Conservation (phyloP, 1,140 invertebrate species). For the Bombus terrestris region DNA sequence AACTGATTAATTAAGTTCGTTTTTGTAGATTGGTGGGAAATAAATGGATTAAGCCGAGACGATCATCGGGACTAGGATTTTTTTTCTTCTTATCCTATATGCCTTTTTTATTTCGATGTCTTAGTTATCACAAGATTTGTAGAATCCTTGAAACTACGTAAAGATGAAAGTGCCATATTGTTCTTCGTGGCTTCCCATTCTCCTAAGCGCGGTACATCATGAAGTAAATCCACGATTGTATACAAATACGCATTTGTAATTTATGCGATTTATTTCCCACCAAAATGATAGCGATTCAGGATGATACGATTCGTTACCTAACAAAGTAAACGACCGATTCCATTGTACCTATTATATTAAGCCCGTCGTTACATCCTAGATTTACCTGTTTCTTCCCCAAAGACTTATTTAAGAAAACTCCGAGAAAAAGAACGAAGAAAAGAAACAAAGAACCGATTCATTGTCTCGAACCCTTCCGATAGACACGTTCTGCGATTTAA, state of each 20-base stretch:
- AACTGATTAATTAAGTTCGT: background rate
- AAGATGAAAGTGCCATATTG: background rate
- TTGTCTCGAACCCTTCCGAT: background rate
- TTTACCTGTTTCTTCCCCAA: background rate
- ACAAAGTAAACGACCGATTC: background rate
- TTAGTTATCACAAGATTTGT: background rate
- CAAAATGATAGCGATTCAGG: background rate
- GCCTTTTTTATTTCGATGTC: background rate
- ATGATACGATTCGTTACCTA: background rate
- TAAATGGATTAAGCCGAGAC: background rate
- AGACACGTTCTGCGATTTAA: background rate
- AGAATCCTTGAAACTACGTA: background rate
- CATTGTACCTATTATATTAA: background rate
- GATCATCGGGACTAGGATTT: background rate
- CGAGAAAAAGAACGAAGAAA: background rate
- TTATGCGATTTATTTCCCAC: background rate
- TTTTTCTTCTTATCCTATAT: too few species aligned
- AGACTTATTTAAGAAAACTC: background rate
- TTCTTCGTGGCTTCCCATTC: background rate
- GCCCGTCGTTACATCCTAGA: background rate
- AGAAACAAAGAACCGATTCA: background rate
- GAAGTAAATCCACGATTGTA: too few species aligned
- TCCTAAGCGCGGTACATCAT: rapidly evolving
- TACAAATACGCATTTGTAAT: too few species aligned
- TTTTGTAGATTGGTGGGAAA: background rate